These are phyloP conservation scores for Pyrocoelia pectoralis DNA, from an alignment of 2,888 invertebrate genomes.

Conservation along the genomic window DNA sequence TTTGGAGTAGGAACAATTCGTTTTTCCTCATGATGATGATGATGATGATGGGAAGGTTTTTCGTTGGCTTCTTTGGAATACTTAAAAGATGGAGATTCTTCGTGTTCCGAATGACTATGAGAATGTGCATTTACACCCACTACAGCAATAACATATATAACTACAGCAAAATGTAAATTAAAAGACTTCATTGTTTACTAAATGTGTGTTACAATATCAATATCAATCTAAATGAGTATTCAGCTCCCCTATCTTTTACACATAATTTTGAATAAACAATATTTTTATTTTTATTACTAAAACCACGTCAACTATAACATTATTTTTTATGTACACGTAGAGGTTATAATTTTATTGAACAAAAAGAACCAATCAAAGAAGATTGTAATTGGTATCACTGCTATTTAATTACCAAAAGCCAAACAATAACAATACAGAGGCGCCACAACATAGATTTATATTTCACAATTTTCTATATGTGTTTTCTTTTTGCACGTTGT, in stretches of 20 bases:
- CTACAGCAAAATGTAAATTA: constrained; percentile 6
- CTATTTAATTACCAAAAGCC: too few relatives aligned
- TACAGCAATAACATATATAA: constrained; percentile 3
- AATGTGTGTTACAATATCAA: not conserved
- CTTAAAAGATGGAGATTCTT: constrained; percentile 79
- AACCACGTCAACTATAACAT: constrained; percentile 8
- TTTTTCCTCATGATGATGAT: constrained; percentile 25
- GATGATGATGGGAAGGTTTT: constrained; percentile 44
- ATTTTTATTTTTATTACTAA: not conserved
- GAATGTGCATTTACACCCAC: constrained; percentile 15
- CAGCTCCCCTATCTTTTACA: not conserved
- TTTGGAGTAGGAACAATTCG: constrained; percentile 57
- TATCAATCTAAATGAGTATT: not conserved
- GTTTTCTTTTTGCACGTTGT: too few relatives aligned
- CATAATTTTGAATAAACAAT: not conserved
- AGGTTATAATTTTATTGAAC: too few relatives aligned
- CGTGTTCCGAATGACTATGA: constrained; percentile 53
- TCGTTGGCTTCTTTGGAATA: constrained; percentile 79
- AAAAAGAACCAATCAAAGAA: too few relatives aligned
- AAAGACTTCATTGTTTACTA: not conserved
- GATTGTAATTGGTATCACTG: too few relatives aligned
- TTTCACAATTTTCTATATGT: too few relatives aligned
- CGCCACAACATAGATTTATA: too few relatives aligned
- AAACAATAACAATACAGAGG: too few relatives aligned
- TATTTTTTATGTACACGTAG: not conserved